Base-by-base conservation (phyloP, 2,797 vertebrate species). In the Gymnothorax javanicus region DNA sequence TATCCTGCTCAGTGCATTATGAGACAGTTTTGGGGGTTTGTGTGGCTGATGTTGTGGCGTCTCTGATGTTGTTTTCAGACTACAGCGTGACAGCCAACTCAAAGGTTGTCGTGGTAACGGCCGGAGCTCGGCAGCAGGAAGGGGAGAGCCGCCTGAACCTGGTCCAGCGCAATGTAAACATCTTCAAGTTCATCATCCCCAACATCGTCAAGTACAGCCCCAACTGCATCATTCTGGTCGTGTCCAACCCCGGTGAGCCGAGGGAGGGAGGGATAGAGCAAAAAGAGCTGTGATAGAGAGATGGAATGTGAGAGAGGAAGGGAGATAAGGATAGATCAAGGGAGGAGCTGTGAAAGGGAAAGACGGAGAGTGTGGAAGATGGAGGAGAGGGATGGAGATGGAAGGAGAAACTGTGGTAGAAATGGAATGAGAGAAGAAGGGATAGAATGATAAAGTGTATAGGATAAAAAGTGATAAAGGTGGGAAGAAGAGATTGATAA, bases 181-280 rank as follows among this genome's bases (percentile, higher is more conserved):
- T 99, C 96, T 99, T 99, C 93, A 99, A 99, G 94, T 98, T 98
- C 93, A 99, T 99, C 96, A 98, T 99, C 96, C 98, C 98, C 89
- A 98, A 97, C 84, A 94, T 99, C 3, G 98, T 99, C 86, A 99
- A 99, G 93, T 97, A 99, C 95, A 99, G 98, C 89, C 98, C 98
- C 84, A 94, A 99, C 94, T 97, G 97, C 95, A 98, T 97, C 93
- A 93, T 99, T 87, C 93, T 99, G 89, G 94, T 99, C 71, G 98
- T 99, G 85, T 99, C 98, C 79, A 99, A 99, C 94, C 98, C 98
- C 94, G 98, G 99, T 99, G 60, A 92, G 96, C 57, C 0, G 17
- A 60, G 83, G 20, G 27, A 23, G 33, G 33, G 33, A 20, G 25
- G 17, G 25, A n/a, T 27, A 43, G 81, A 58, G 54, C 23, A 23